Percentiles rank a stretch among this genome's conserved stretches.
Evolutionary conservation across 2,888 invertebrate genomes (phyloP).

Genomic region (Meandrusa payeni): DNA sequence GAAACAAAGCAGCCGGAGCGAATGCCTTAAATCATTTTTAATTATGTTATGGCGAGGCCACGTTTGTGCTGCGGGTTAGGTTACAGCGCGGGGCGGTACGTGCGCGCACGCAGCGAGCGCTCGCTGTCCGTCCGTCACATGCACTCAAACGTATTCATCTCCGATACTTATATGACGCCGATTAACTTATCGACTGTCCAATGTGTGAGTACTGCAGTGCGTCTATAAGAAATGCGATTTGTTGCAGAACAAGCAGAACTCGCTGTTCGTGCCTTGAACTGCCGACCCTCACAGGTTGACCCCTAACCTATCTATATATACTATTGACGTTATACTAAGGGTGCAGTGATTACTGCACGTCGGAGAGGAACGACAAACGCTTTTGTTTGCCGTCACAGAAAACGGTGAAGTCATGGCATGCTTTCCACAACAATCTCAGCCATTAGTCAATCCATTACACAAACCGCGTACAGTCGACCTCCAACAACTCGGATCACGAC

Average conservation of each 20-base stretch:
- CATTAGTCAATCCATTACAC: constrained; percentile 3
- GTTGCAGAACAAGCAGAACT: too few species aligned
- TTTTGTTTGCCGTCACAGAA: too few species aligned
- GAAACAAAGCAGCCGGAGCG: constrained; percentile 81
- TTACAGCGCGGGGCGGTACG: constrained; percentile 51
- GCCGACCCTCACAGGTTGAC: too few species aligned
- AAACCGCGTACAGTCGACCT: neutral
- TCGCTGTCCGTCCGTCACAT: constrained; percentile 23
- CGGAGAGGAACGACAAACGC: neutral
- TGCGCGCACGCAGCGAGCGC: constrained; percentile 28
- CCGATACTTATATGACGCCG: constrained; percentile 1
- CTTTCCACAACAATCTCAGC: constrained; percentile 2
- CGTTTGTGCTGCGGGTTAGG: constrained; percentile 49
- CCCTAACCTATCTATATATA: too few species aligned
- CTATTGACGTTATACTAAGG: too few species aligned
- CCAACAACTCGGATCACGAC: neutral
- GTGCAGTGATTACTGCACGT: too few species aligned
- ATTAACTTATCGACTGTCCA: too few species aligned
- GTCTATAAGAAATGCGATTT: too few species aligned
- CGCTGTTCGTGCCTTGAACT: too few species aligned
- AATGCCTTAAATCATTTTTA: constrained; percentile 81
- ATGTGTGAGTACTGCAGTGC: too few species aligned
- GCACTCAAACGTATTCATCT: constrained; percentile 18
- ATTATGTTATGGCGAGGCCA: constrained; percentile 78
- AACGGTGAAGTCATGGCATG: neutral